Conservation (phyloP, 1,140 invertebrate genomes). For the Cecropterus lyciades region DNA sequence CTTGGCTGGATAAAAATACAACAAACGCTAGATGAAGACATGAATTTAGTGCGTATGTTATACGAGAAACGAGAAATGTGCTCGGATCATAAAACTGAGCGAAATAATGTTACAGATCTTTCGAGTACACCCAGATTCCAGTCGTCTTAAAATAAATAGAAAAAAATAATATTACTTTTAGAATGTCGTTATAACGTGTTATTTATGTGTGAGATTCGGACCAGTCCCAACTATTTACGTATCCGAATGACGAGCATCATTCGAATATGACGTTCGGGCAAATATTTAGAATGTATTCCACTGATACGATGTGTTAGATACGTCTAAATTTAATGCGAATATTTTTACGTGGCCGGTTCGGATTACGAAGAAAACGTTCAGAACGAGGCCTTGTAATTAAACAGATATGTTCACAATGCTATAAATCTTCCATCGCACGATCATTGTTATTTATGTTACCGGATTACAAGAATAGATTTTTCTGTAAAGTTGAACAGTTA, state of each 20-base stretch:
- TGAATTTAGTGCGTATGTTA: no score
- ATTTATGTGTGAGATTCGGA: conserved; percentile 49
- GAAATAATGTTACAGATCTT: conserved; percentile 10
- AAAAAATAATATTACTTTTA: conserved; percentile 41
- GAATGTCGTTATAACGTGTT: conserved; percentile 49
- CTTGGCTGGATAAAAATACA: no score
- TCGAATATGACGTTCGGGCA: conserved; percentile 42
- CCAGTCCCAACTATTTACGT: conserved; percentile 47
- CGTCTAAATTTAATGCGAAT: conserved; percentile 34
- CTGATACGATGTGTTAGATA: conserved; percentile 21
- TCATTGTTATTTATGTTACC: no score
- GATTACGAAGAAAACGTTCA: not conserved
- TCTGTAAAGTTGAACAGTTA: no score
- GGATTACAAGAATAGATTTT: no score
- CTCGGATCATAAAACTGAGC: not conserved
- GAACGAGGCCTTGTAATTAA: conserved; percentile 2
- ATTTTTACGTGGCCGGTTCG: conserved; percentile 16
- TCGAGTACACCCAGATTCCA: conserved; percentile 10
- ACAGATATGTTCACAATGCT: conserved; percentile 5
- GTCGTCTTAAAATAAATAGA: conserved; percentile 30
- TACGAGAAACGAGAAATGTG: not conserved
- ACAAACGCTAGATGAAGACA: no score
- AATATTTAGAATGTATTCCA: conserved; percentile 36
- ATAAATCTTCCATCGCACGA: not conserved
- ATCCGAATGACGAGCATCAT: conserved; percentile 44